Percentiles rank a stretch among this genome's conserved stretches.
Conservation (phyloP, 2,797 vertebrate genomes). For the Epinephelus malabaricus region DNA sequence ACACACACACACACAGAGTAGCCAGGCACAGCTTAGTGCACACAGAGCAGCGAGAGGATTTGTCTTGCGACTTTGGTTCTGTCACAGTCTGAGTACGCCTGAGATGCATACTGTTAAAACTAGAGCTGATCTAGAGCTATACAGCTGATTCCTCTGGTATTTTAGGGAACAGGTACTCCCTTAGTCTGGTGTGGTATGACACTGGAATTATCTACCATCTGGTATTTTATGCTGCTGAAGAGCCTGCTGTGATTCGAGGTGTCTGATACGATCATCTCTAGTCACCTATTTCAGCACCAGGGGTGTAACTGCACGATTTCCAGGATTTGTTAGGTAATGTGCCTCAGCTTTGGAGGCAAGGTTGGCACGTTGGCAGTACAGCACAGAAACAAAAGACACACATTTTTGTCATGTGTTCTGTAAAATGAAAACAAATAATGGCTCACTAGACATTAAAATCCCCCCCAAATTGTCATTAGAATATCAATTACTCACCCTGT, state of each 20-base stretch:
- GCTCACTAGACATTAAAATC: too few relatives aligned
- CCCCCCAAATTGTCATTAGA: too few relatives aligned
- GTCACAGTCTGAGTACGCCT: slow-evolving; percentile 27
- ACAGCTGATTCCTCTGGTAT: slow-evolving; percentile 26
- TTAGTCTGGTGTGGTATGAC: slow-evolving; percentile 2
- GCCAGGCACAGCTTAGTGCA: slow-evolving; percentile 31
- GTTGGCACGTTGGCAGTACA: not conserved
- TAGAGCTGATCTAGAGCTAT: slow-evolving; percentile 28
- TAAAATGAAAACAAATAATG: not conserved
- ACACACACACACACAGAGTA: slow-evolving; percentile 29
- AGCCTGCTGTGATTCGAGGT: not conserved
- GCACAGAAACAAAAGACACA: not conserved
- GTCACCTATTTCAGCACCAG: not conserved
- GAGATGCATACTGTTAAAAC: slow-evolving; percentile 44
- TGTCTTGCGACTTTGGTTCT: slow-evolving; percentile 35
- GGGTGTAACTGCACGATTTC: not conserved
- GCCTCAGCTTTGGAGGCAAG: not conserved
- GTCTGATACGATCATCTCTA: not conserved
- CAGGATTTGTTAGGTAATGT: not conserved
- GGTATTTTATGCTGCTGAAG: not conserved
- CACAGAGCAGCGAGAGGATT: slow-evolving; percentile 42
- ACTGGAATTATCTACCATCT: not conserved
- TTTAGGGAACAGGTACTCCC: slow-evolving; percentile 5
- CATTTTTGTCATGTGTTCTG: not conserved
- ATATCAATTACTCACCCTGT: too few relatives aligned